These are phyloP conservation scores for Pseudomyrmex pallidus DNA, from an alignment of 1,140 invertebrate species.

Conservation along the genomic window DNA sequence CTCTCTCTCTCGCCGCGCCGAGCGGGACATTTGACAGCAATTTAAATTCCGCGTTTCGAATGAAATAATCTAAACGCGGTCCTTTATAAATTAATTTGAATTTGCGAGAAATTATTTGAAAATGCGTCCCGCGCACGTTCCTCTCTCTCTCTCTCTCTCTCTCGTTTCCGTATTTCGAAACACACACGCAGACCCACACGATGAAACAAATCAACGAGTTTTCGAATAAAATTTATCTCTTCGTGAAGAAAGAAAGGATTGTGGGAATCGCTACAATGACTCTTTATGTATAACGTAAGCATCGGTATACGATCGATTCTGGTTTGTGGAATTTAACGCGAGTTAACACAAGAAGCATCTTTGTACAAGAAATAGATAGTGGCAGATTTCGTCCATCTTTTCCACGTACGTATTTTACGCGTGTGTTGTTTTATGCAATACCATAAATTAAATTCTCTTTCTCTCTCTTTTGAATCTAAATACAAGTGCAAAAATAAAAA, in stretches of 20 bases:
- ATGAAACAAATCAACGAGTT: neutral
- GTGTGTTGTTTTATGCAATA: too few species aligned
- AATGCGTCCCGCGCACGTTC: neutral
- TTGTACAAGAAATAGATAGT: neutral
- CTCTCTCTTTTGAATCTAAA: too few species aligned
- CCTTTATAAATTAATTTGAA: neutral
- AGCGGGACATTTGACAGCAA: neutral
- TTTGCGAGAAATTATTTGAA: neutral
- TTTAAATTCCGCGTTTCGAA: neutral
- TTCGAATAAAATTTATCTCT: neutral
- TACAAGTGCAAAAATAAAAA: too few species aligned
- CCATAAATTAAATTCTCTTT: too few species aligned
- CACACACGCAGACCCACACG: too few species aligned
- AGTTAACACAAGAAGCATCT: neutral
- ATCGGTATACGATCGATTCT: conserved; percentile 12
- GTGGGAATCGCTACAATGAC: conserved; percentile 18
- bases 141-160: too few species aligned
- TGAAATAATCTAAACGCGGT: conserved; percentile 12
- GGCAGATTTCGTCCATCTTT: too few species aligned
- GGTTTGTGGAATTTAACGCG: conserved; percentile 10
- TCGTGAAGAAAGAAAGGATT: neutral
- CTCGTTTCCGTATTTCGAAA: too few species aligned
- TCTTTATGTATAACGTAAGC: neutral
- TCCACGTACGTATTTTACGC: too few species aligned
- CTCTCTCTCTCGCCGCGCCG: neutral